Evolutionary conservation across 2,113 vertebrate genomes (phyloP), one percentile per base, ranked within the genome.

Genomic region (Chamaetylas fuelleborni): DNA sequence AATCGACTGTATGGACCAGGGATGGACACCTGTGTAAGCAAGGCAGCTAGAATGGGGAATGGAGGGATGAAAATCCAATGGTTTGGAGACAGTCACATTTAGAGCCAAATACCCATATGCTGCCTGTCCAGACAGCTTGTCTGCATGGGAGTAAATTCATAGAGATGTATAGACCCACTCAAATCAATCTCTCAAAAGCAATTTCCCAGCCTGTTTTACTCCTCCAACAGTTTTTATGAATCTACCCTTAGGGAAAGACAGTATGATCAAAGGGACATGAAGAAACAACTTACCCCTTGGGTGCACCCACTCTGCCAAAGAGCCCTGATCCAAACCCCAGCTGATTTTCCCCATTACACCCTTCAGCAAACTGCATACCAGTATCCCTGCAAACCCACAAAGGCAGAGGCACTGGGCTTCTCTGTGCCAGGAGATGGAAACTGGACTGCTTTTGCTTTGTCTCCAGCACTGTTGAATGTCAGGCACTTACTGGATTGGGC

Each of bases 401-500:
- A 38, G 47, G 28, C 33, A 88, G 83, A 80, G 36, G n/a, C 85
- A 79, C 62, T 0, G 1, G 66, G 62, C 38, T 40, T 18, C 79
- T 77, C 79, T 0, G 0, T 58, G 71, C 38, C 64, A 51, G 54
- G 47, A 0, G 5, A 74, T 10, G 22, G 50, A 50, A 90, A 83
- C 42, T 17, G 38, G 58, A 88, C 70, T 54, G 64, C 54, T 90
- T 67, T 81, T 83, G 56, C 45, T 60, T 78, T 67, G 47, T 48
- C 54, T 88, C 87, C 85, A 83, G 80, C 24, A 90, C 22, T 7
- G 47, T 22, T 54, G n/a, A 50, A 9, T 8, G 51, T 83, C 69
- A 85, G 81, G 95, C 61, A 99, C 99, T 99, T 98, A 99, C 99
- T 98, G 93, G 99, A 99, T 88, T 99, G 99, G 54, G 99, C 98